Evolutionary conservation across 2,888 invertebrate genomes (phyloP).

Genomic region (Parthenolecanium corni): DNA sequence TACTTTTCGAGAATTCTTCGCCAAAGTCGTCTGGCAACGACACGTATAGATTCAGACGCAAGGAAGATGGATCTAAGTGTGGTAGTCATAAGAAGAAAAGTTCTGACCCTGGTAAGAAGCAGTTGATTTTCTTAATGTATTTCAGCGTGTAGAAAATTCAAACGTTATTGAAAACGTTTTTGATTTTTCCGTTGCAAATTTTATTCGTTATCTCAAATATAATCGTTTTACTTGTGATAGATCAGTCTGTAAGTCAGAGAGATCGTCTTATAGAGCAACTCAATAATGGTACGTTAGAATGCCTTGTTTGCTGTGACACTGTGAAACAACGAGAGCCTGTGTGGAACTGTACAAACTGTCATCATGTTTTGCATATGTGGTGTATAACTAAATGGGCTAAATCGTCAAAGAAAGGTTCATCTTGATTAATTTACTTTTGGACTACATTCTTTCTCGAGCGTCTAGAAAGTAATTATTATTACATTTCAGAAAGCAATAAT

Average conservation of each 20-base stretch:
- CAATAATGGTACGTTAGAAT: conserved; percentile 70
- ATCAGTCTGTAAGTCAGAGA: conserved; percentile 44
- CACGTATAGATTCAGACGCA: too few species aligned
- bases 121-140: too few species aligned
- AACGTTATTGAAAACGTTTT: too few species aligned
- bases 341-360: conserved; percentile 88
- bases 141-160: too few species aligned
- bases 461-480: neutral
- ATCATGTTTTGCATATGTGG: conserved; percentile 79
- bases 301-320: conserved; percentile 85
- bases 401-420: conserved; percentile 52
- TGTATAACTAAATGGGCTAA: conserved; percentile 88
- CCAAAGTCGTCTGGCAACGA: too few species aligned
- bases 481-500: conserved; percentile 47
- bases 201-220: too few species aligned
- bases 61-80: too few species aligned
- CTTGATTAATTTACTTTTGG: neutral
- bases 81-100: too few species aligned
- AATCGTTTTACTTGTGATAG: neutral
- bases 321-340: conserved; percentile 67
- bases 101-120: too few species aligned
- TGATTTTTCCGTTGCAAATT: too few species aligned
- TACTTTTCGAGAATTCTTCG: too few species aligned
- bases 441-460: neutral
- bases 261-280: conserved; percentile 76